phyloP scores from a whole-genome alignment of 2,797 vertebrate species.

The Merluccius polli region DNA sequence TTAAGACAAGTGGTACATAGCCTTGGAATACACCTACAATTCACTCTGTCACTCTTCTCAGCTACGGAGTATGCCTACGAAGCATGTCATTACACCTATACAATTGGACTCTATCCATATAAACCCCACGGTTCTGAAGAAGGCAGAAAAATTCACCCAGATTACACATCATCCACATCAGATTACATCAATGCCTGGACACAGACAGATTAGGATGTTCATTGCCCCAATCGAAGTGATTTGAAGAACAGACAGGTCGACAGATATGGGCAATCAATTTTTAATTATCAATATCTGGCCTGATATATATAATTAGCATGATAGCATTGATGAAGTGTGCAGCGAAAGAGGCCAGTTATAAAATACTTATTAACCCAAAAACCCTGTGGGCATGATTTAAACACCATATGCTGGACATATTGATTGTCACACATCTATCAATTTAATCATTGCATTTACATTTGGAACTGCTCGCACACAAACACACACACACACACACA shows the following conservation, averaged over 20 bases:
- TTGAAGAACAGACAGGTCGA: neutral
- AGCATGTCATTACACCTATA: neutral
- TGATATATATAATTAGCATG: neutral
- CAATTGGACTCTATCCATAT: neutral
- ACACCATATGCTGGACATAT: neutral
- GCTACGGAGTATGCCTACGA: neutral
- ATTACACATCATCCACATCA: neutral
- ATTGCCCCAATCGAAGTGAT: neutral
- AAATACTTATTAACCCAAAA: conserved; percentile 14
- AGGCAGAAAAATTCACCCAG: neutral
- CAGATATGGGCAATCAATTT: conserved; percentile 2
- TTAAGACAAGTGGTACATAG: no score
- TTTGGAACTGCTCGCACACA: neutral
- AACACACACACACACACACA: neutral
- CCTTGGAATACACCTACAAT: neutral
- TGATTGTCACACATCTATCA: conserved; percentile 1
- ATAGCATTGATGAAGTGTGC: neutral
- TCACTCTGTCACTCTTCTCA: neutral
- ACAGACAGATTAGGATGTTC: neutral
- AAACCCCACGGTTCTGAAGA: neutral
- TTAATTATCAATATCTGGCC: neutral
- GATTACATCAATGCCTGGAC: neutral
- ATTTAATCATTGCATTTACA: neutral
- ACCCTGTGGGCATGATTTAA: neutral
- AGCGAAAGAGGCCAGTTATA: neutral